Evolutionary conservation across 2,888 invertebrate genomes (phyloP).

Genomic region (Hoplodrina ambigua): DNA sequence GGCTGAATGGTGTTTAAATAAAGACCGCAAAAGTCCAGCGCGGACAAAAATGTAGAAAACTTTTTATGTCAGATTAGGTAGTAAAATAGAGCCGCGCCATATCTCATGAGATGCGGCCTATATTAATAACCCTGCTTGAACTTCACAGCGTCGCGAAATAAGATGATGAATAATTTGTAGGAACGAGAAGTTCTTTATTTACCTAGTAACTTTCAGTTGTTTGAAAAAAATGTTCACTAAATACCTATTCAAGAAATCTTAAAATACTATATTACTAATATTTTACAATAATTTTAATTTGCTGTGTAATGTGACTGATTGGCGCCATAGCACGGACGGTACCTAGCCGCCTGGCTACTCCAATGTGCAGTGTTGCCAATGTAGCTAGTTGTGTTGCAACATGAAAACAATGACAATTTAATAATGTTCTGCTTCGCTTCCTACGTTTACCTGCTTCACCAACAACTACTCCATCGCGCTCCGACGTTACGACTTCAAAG

Average conservation of each 20-base stretch:
- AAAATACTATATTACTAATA: too few species aligned
- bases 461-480: neutral
- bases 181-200: slow-evolving; percentile 14
- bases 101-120: slow-evolving; percentile 24
- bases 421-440: neutral
- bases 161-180: slow-evolving; percentile 50
- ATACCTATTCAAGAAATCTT: neutral
- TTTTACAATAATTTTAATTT: too few species aligned
- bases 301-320: too few species aligned
- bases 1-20: neutral
- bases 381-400: too few species aligned
- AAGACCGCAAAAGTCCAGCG: neutral
- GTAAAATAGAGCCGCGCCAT: slow-evolving; percentile 17
- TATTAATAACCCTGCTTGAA: slow-evolving; percentile 35
- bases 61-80: slow-evolving; percentile 20
- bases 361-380: too few species aligned
- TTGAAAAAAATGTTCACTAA: slow-evolving; percentile 8
- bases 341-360: too few species aligned
- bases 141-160: slow-evolving; percentile 31
- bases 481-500: neutral
- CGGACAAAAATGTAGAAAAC: slow-evolving; percentile 1
- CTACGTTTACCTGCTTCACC: neutral
- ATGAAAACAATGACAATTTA: too few species aligned
- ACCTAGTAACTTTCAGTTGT: slow-evolving; percentile 14
- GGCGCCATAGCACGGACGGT: too few species aligned